These are phyloP conservation scores for Ophion obscuratus DNA, from an alignment of 2,888 invertebrate species.

Conservation along the genomic window DNA sequence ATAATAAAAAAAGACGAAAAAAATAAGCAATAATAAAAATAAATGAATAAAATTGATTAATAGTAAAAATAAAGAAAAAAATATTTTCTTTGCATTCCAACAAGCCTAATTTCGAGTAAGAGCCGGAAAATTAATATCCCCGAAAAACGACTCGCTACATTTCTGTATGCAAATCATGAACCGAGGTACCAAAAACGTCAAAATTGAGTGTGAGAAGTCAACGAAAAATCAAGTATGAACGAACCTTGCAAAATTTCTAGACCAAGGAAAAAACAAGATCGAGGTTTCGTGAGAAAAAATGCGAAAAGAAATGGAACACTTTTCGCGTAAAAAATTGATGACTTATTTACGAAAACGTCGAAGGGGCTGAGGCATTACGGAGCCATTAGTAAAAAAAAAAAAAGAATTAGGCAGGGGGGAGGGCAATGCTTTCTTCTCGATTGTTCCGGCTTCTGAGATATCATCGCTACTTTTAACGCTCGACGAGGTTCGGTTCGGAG, in stretches of 20 bases:
- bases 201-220: neutral
- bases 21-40: too few species aligned
- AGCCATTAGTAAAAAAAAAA: conserved; percentile 41
- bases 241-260: neutral
- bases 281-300: neutral
- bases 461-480: conserved; percentile 57
- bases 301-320: neutral
- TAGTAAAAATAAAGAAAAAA: too few species aligned
- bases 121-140: too few species aligned
- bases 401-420: too few species aligned
- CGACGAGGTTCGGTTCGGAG: conserved; percentile 47
- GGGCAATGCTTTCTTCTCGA: conserved; percentile 19
- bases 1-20: too few species aligned
- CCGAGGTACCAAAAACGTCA: neutral
- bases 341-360: too few species aligned
- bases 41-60: too few species aligned
- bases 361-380: too few species aligned
- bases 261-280: neutral
- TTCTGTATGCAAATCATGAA: neutral
- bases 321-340: too few species aligned
- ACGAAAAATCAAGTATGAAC: neutral
- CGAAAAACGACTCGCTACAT: too few species aligned
- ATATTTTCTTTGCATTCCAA: too few species aligned
- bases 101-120: too few species aligned
- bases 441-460: conserved; percentile 60